phyloP scores from a whole-genome alignment of 2,113 vertebrate species.

The Myotis brandtii region DNA sequence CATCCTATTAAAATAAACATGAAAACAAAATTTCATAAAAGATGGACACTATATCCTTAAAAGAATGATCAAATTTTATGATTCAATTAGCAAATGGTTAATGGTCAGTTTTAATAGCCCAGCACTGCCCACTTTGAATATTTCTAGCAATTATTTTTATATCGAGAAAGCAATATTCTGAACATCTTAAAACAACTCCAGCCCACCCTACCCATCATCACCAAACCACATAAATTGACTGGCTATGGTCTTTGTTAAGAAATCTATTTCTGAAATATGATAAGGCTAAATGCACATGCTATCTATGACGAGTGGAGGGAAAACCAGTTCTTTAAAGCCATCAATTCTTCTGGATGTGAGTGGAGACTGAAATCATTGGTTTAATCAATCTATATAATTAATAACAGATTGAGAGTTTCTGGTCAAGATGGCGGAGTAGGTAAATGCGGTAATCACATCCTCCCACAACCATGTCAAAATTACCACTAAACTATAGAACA shows the following conservation, averaged over 20 bases:
- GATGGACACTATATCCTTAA: not conserved
- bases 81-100: not conserved
- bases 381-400: not conserved
- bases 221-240: not conserved
- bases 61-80: not conserved
- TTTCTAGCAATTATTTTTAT: not conserved
- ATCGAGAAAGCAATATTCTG: not conserved
- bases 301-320: not conserved
- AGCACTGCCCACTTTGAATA: not conserved
- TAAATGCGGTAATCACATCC: not conserved
- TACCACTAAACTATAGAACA: not conserved
- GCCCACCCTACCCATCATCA: not conserved
- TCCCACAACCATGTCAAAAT: not conserved
- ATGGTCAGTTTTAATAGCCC: not conserved
- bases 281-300: not conserved
- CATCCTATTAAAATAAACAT: conserved; percentile 86
- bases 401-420: not conserved
- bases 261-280: not conserved
- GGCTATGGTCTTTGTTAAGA: not conserved
- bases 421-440: not conserved
- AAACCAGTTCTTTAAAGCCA: not conserved
- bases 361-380: not conserved
- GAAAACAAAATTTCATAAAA: conserved; percentile 44
- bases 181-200: not conserved
- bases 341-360: not conserved